Base-by-base conservation (phyloP, 2,113 vertebrate species). In the Odobenus rosmarus region DNA sequence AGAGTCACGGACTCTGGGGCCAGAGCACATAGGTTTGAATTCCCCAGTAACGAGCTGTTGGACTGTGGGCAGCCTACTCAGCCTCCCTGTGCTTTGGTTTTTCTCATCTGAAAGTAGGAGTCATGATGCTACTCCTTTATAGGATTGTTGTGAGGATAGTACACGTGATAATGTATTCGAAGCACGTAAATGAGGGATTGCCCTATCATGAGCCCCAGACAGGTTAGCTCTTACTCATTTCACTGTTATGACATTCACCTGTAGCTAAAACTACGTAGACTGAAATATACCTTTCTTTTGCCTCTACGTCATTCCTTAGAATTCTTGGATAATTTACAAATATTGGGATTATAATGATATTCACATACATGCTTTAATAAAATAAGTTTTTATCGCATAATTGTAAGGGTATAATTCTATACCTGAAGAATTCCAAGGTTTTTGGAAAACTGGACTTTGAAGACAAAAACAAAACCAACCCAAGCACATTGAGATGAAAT, bases 171-270 rank as follows among this genome's bases (percentile, higher is more conserved):
- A 10, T 12, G 6, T 1, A 0, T 13, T 1, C 2, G 28, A 77
- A 46, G 23, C 28, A 13, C 3, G 6, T 49, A 14, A 7, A n/a
- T 46, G 24, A 42, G 12, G 39, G 61, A 13, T 15, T 4, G 2
- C 13, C 21, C 0, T 42, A 2, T 67, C 1, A 0, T 10, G 19
- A 33, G 12, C 12, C 39, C 19, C 15, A 3, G 36, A 49, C n/a
- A 8, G 11, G 7, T 55, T 36, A 61, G 13, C 13, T 76, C 9
- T 94, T 13, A 21, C 21, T 59, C 14, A 72, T 82, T 83, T 67
- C 81, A 36, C 28, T 53, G 28, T 31, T 92, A 6, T 3, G 57
- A 26, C 91, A 61, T 23, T 93, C 36, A n/a, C 18, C 33, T 89
- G 51, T 80, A 76, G 57, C 31, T 39, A 28, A 61, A 95, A 55